These are phyloP conservation scores for Congeria kusceri DNA, from an alignment of 2,888 invertebrate species.

Conservation along the genomic window DNA sequence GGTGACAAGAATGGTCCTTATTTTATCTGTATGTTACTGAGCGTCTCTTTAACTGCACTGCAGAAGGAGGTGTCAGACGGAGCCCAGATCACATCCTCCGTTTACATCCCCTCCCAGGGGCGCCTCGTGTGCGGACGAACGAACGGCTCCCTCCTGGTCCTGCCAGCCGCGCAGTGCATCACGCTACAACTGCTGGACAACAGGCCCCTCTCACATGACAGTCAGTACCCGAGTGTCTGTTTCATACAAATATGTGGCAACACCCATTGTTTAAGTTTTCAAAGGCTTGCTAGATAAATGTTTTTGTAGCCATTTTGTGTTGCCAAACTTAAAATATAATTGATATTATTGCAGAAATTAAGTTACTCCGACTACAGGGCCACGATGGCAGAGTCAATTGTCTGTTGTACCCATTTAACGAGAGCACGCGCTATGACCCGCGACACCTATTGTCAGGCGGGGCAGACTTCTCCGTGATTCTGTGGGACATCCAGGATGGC, in stretches of 20 bases:
- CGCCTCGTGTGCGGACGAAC: conserved; percentile 97
- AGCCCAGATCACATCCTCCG: conserved; percentile 92
- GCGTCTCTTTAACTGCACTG: conserved; percentile 9
- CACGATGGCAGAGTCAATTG: conserved; percentile 98
- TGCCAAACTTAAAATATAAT: no score
- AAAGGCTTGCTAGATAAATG: background rate
- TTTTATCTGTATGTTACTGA: background rate
- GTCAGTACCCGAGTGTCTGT: conserved; percentile 50
- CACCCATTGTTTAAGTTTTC: no score
- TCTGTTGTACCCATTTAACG: conserved; percentile 96
- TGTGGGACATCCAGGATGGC: conserved; percentile 97
- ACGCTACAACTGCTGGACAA: conserved; percentile 92
- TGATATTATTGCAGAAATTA: conserved; percentile 65
- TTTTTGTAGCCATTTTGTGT: background rate
- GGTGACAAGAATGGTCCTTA: no score
- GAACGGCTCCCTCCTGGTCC: conserved; percentile 97
- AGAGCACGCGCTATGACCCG: conserved; percentile 88
- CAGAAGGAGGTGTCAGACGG: conserved; percentile 68
- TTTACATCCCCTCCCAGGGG: conserved; percentile 97
- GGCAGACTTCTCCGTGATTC: conserved; percentile 98
- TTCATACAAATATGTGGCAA: no score
- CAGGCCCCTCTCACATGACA: conserved; percentile 61
- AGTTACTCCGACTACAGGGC: conserved; percentile 86
- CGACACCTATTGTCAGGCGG: conserved; percentile 94
- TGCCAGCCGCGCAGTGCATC: conserved; percentile 97